A percentile compares a stretch with the other conserved stretches of the same genome.
These are phyloP conservation scores for Gallinago nigripennis DNA, from an alignment of 2,797 vertebrate species.

Conservation along the genomic window DNA sequence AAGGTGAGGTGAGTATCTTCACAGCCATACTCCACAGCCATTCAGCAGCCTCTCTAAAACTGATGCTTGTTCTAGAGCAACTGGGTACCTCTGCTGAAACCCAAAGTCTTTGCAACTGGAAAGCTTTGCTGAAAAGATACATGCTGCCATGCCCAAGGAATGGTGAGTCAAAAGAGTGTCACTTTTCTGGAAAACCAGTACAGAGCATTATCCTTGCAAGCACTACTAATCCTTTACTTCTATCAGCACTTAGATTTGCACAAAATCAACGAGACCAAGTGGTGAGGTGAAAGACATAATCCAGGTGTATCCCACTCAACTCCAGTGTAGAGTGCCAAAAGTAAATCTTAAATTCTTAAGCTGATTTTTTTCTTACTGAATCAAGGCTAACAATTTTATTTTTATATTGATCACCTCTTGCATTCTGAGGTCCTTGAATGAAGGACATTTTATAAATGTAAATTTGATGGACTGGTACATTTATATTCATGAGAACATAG, in stretches of 20 bases:
- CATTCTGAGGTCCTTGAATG: conserved; percentile 46
- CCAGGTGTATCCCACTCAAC: neutral
- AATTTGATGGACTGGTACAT: conserved; percentile 56
- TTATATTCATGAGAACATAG: conserved; percentile 65
- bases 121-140: neutral
- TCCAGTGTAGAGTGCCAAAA: neutral
- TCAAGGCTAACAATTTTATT: conserved; percentile 1
- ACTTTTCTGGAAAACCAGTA: neutral
- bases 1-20: neutral
- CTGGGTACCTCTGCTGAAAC: neutral
- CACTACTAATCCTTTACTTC: neutral
- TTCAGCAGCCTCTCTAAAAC: neutral
- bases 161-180: accelerated
- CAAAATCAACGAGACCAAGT: neutral
- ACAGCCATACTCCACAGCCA: neutral
- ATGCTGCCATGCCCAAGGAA: neutral
- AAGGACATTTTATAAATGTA: conserved; percentile 59
- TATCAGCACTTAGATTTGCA: neutral
- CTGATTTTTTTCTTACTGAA: conserved; percentile 9
- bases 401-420: conserved; percentile 42
- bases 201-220: neutral
- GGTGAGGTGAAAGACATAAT: neutral
- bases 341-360: neutral
- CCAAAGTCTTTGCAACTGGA: neutral
- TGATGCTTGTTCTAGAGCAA: neutral